A percentile compares a stretch with the other conserved stretches of the same genome.
Evolutionary conservation across 2,113 vertebrate species (phyloP).

Genomic region (Oceanites oceanicus): DNA sequence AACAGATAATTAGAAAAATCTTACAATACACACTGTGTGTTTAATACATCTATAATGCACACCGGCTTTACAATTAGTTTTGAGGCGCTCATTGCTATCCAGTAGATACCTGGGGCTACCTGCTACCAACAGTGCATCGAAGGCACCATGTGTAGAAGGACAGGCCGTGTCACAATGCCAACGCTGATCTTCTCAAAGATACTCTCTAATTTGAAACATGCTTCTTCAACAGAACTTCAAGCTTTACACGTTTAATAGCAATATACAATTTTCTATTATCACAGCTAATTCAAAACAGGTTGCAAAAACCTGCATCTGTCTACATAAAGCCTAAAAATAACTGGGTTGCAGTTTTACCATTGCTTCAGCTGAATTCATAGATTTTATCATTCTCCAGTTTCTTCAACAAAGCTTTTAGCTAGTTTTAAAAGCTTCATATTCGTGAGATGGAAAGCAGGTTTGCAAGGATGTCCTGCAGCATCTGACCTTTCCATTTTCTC

Average conservation of each 20-base stretch:
- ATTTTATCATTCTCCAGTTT: background rate
- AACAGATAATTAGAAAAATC: background rate
- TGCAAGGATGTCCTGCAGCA: background rate
- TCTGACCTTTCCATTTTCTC: slow-evolving; percentile 9
- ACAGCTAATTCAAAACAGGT: background rate
- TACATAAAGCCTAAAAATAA: background rate
- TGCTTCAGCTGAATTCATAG: background rate
- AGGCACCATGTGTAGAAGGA: background rate
- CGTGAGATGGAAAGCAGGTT: background rate
- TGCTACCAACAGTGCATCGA: background rate
- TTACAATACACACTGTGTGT: background rate
- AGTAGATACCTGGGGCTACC: background rate
- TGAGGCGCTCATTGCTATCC: background rate
- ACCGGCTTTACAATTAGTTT: background rate
- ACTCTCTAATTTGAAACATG: background rate
- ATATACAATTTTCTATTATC: background rate
- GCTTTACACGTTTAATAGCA: background rate
- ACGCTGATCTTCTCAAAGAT: background rate
- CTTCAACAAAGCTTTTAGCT: background rate
- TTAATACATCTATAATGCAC: background rate
- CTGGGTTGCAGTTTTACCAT: background rate
- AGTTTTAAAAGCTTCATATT: background rate
- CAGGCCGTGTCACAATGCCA: background rate
- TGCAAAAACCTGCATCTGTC: background rate
- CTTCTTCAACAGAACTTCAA: background rate